A percentile compares a stretch with the other conserved stretches of the same genome.
Conservation (phyloP, 2,113 vertebrate species). For the Marmota monax region DNA sequence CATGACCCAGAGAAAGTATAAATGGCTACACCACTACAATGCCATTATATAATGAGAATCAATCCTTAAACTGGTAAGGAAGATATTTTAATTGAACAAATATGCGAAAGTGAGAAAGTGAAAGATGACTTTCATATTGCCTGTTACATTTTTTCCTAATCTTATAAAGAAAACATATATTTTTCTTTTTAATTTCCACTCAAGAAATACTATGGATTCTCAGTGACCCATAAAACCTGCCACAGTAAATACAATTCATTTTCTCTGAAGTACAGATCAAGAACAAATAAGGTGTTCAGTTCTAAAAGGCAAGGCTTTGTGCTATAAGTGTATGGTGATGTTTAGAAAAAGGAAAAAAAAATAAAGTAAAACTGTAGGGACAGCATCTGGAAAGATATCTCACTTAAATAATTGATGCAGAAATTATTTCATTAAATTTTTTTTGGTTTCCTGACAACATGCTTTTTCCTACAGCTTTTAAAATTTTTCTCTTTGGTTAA, state of each 20-base stretch:
- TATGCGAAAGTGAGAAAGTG: not conserved
- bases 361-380: not conserved
- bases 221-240: not conserved
- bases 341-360: not conserved
- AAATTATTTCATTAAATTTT: not conserved
- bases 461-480: not conserved
- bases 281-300: not conserved
- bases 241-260: not conserved
- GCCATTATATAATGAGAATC: not conserved
- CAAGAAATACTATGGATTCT: not conserved
- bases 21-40: not conserved
- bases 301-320: slow-evolving; percentile 38
- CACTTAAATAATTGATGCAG: not conserved
- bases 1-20: not conserved
- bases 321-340: not conserved
- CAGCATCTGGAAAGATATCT: not conserved
- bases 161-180: not conserved
- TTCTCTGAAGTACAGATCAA: slow-evolving; percentile 9
- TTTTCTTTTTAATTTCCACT: not conserved
- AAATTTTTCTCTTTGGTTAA: not conserved
- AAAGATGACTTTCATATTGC: not conserved
- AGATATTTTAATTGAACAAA: not conserved
- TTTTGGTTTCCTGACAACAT: not conserved
- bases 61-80: not conserved
- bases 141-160: not conserved